Evolutionary conservation across 2,888 invertebrate species (phyloP).

Genomic region (Incurvaria masculella): DNA sequence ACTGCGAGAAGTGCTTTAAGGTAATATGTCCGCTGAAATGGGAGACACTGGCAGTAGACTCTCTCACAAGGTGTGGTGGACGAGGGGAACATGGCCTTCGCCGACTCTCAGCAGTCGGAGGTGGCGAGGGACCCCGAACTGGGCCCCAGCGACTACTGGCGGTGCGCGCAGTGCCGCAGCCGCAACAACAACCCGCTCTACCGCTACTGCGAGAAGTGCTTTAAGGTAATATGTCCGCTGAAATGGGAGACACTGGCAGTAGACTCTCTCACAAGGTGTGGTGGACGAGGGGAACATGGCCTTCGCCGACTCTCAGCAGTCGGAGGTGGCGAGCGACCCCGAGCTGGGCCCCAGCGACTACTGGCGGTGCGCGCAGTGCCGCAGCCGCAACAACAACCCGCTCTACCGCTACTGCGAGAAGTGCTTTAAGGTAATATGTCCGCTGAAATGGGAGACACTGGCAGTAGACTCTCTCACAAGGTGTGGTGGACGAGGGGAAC

Average conservation of each 20-base stretch:
- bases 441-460: too few species aligned
- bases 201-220: slow-evolving; percentile 68
- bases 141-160: slow-evolving; percentile 58
- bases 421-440: slow-evolving; percentile 72
- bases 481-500: slow-evolving; percentile 32
- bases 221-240: too few species aligned
- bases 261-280: too few species aligned
- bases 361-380: slow-evolving; percentile 65
- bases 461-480: too few species aligned
- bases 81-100: slow-evolving; percentile 38
- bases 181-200: slow-evolving; percentile 62
- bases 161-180: slow-evolving; percentile 64
- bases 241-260: too few species aligned
- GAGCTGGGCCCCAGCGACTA: slow-evolving; percentile 59
- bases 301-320: slow-evolving; percentile 45
- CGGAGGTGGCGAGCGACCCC: slow-evolving; percentile 37
- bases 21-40: too few species aligned
- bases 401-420: slow-evolving; percentile 66
- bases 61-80: slow-evolving; percentile 25
- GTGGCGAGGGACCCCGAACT: slow-evolving; percentile 48
- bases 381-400: slow-evolving; percentile 61
- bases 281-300: slow-evolving; percentile 33
- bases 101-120: slow-evolving; percentile 42
- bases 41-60: too few species aligned
- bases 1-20: slow-evolving; percentile 70